Evolutionary conservation across 2,797 vertebrate genomes (phyloP).

Genomic region (Petrocephalus sullivani): DNA sequence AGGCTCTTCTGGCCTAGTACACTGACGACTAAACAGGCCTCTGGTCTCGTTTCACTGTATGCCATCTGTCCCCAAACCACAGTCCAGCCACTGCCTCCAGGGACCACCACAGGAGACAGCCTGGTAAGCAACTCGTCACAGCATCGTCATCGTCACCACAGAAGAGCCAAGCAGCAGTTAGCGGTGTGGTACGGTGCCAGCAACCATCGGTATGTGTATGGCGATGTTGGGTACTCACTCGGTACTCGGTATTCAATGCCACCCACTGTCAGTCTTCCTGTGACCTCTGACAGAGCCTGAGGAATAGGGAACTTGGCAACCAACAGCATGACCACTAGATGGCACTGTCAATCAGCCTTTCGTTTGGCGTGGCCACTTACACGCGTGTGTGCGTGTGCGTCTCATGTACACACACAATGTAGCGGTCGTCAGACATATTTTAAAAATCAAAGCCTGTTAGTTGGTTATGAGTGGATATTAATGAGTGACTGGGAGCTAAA

Average conservation of each 20-base stretch:
- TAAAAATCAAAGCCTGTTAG: neutral
- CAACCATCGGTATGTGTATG: neutral
- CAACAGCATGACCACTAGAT: slow-evolving; percentile 14
- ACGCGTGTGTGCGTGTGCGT: neutral
- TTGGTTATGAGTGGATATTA: neutral
- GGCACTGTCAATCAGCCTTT: slow-evolving; percentile 19
- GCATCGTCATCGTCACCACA: no score
- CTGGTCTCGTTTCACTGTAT: no score
- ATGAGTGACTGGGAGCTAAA: neutral
- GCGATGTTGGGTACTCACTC: neutral
- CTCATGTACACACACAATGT: neutral
- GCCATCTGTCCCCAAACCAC: no score
- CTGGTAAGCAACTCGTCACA: no score
- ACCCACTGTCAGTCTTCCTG: neutral
- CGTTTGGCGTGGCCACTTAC: neutral
- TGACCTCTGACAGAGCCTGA: neutral
- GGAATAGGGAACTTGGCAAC: neutral
- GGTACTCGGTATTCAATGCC: neutral
- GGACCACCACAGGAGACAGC: no score
- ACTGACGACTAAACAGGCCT: no score
- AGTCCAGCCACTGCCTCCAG: no score
- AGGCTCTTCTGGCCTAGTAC: neutral
- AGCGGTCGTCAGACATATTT: neutral
- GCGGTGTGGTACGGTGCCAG: no score
- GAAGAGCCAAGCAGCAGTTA: no score